phyloP scores from a whole-genome alignment of 2,797 vertebrate species.

The Halcyon smyrnensis region DNA sequence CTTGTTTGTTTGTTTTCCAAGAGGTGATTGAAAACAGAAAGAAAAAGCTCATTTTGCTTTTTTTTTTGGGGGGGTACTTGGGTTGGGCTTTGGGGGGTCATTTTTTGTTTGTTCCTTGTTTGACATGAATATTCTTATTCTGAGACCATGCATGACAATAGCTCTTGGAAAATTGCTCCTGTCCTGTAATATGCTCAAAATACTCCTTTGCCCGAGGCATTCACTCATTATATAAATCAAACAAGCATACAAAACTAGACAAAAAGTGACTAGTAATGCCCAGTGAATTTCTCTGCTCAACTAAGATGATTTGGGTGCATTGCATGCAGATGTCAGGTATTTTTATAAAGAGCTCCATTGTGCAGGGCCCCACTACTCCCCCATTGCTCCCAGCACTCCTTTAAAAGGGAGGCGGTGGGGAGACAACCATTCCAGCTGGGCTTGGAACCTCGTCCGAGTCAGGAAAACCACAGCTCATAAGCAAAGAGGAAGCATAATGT shows the following conservation, averaged over 20 bases:
- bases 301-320: slow-evolving; percentile 81
- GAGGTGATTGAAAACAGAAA: slow-evolving; percentile 33
- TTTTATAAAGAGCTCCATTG: slow-evolving; percentile 90
- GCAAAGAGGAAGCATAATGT: slow-evolving; percentile 97
- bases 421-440: slow-evolving; percentile 93
- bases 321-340: slow-evolving; percentile 90
- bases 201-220: slow-evolving; percentile 79
- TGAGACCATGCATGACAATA: slow-evolving; percentile 74
- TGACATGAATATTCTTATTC: slow-evolving; percentile 34
- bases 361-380: slow-evolving; percentile 78
- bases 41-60: not conserved
- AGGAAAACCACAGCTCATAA: slow-evolving; percentile 99
- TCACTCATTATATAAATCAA: slow-evolving; percentile 86
- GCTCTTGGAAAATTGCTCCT: slow-evolving; percentile 72
- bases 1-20: not conserved
- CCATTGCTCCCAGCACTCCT: slow-evolving; percentile 79
- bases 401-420: slow-evolving; percentile 58
- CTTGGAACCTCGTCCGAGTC: slow-evolving; percentile 94
- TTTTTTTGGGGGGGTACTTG: not conserved
- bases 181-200: slow-evolving; percentile 74
- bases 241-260: slow-evolving; percentile 74
- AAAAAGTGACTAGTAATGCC: slow-evolving; percentile 82
- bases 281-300: slow-evolving; percentile 83
- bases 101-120: not conserved
- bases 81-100: too few relatives aligned